Evolutionary conservation across 2,888 invertebrate species (phyloP), one percentile per base, ranked within the genome.

Genomic region (Beris morrisii): DNA sequence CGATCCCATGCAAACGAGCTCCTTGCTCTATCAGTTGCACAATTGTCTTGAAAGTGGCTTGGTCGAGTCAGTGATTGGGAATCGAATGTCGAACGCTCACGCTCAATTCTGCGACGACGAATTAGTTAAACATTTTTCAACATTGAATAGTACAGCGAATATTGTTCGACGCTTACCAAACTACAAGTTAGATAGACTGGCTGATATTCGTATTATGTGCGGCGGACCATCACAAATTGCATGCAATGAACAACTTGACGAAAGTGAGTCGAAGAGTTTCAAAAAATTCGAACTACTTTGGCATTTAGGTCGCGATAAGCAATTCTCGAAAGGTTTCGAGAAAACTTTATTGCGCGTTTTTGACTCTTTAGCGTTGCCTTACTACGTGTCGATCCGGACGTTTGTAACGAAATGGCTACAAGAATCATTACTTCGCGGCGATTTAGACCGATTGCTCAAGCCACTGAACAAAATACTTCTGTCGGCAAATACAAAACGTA

Each of bases 401-500:
- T 80, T 89, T 58, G 86, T 91, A 0, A 88, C 89, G 71, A 86
- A 87, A 30, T 95, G 94, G 90, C 80, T 94, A 43, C 84, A 89
- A 55, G 88, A 89, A 65, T 85, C 87, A 30, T 81, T 94, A 4
- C 81, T 90, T 58, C 85, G 90, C 43, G 91, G 91, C 12, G 94
- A 95, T 75, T 84, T 93, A 65, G 86, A 88, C 0, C 83, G 92
- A 2, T 83, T 95, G 11, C 84, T 95, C 31, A 91, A 92, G 74
- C 92, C 93, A 0, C 81, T 93, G 5, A 81, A 92, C 64, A 82
- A 87, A 69, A 90, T 92, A 79, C 81, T 95, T 22, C 81, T 95
- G 30, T 87, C 91, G 70, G 87, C 91, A 0, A 89, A 88, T 69
- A 92, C 93, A 0, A 90, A 92, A 64, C 83, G 92, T n/a, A 86